These are phyloP conservation scores for Ceryle rudis DNA, from an alignment of 2,797 vertebrate species.

Conservation along the genomic window DNA sequence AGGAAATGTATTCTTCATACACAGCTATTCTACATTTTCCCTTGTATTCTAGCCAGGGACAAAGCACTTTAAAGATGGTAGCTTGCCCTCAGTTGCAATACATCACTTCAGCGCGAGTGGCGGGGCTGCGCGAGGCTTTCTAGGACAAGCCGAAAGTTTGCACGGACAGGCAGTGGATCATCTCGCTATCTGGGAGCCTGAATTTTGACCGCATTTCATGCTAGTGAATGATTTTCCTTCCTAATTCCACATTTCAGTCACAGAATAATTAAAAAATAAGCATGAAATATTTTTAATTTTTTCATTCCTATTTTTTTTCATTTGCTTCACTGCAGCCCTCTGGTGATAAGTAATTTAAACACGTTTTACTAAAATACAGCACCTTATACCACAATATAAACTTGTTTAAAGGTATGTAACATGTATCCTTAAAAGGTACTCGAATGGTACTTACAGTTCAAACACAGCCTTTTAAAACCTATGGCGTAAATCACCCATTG, in stretches of 20 bases:
- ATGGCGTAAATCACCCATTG: neutral
- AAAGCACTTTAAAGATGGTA: neutral
- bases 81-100: neutral
- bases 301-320: neutral
- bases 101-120: rapidly evolving
- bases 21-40: neutral
- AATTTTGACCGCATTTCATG: neutral
- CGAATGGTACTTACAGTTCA: neutral
- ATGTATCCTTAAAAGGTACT: neutral
- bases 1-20: neutral
- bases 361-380: rapidly evolving
- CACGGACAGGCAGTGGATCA: neutral
- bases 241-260: neutral
- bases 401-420: rapidly evolving
- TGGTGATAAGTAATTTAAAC: rapidly evolving
- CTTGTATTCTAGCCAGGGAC: neutral
- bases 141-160: neutral
- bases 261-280: neutral
- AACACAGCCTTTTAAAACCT: neutral
- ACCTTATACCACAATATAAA: rapidly evolving
- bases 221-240: rapidly evolving
- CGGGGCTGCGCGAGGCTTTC: rapidly evolving
- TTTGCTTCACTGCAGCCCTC: neutral
- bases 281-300: no score
- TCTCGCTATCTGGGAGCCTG: neutral